Conservation (phyloP, 2,888 invertebrate species). For the Unio pictorum region DNA sequence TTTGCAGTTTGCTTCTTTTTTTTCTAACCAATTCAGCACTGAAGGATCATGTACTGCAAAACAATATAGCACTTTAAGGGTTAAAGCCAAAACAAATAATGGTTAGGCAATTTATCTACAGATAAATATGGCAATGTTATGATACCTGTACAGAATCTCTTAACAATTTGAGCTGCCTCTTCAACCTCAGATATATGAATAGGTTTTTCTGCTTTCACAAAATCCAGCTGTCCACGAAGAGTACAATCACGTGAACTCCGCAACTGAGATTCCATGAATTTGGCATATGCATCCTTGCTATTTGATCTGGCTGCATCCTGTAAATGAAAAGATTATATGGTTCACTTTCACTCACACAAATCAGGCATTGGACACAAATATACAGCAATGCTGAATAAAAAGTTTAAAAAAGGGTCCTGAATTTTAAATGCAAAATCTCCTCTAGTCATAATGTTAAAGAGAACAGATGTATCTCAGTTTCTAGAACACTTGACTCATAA, state of each 20-base stretch:
- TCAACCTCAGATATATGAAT: conserved; percentile 89
- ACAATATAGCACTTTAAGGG: too few species aligned
- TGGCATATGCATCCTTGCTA: conserved; percentile 86
- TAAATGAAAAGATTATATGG: conserved; percentile 7
- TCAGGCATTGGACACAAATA: neutral
- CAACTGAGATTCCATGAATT: conserved; percentile 87
- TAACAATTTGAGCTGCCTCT: conserved; percentile 94
- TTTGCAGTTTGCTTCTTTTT: too few species aligned
- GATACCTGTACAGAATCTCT: conserved; percentile 88
- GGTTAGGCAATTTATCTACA: too few species aligned
- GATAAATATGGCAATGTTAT: too few species aligned
- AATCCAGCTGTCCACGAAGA: conserved; percentile 92
- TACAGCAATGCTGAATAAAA: neutral
- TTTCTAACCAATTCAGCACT: too few species aligned
- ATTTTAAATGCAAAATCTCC: too few species aligned
- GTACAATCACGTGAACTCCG: conserved; percentile 89
- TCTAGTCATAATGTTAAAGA: too few species aligned
- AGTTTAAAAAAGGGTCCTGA: neutral
- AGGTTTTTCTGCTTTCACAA: conserved; percentile 84
- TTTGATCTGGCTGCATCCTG: conserved; percentile 91
- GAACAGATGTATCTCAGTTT: too few species aligned
- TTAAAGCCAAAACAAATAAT: too few species aligned
- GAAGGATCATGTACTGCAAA: too few species aligned
- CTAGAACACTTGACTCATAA: too few species aligned
- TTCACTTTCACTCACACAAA: neutral